phyloP scores from a whole-genome alignment of 1,140 invertebrate genomes.

The Oscheius sp. region DNA sequence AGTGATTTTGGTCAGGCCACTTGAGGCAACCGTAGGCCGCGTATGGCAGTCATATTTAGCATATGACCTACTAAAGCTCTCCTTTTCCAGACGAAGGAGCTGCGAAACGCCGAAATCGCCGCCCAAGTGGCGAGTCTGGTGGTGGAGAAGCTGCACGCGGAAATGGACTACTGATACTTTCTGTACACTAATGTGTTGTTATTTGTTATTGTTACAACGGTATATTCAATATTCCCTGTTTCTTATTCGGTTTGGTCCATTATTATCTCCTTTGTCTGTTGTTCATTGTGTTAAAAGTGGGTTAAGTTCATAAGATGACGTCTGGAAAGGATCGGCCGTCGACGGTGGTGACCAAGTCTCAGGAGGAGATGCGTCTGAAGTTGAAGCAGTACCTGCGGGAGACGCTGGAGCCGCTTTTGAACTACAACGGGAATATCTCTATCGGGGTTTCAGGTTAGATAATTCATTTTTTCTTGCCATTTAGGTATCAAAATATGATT shows the following conservation, averaged over 20 bases:
- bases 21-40: too few relatives aligned
- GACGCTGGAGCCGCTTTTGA: not conserved
- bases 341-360: not conserved
- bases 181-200: too few relatives aligned
- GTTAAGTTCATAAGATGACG: slow-evolving; percentile 38
- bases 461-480: slow-evolving; percentile 6
- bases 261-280: not conserved
- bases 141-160: not conserved
- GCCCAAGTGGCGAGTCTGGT: slow-evolving; percentile 68
- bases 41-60: slow-evolving; percentile 4
- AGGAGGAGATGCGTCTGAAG: slow-evolving; percentile 19
- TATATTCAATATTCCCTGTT: slow-evolving; percentile 20
- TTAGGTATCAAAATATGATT: too few relatives aligned
- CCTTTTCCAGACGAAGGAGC: slow-evolving; percentile 67
- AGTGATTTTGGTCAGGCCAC: too few relatives aligned
- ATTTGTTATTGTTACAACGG: slow-evolving; percentile 1
- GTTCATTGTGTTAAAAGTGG: not conserved
- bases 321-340: not conserved
- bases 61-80: not conserved
- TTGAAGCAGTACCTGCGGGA: slow-evolving; percentile 27
- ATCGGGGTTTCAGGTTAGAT: slow-evolving; percentile 50
- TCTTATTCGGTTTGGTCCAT: not conserved
- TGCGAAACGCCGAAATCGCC: slow-evolving; percentile 78
- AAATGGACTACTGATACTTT: not conserved
- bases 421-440: slow-evolving; percentile 22